Conservation (phyloP, 2,113 vertebrate species). For the Lophochroa leadbeateri region DNA sequence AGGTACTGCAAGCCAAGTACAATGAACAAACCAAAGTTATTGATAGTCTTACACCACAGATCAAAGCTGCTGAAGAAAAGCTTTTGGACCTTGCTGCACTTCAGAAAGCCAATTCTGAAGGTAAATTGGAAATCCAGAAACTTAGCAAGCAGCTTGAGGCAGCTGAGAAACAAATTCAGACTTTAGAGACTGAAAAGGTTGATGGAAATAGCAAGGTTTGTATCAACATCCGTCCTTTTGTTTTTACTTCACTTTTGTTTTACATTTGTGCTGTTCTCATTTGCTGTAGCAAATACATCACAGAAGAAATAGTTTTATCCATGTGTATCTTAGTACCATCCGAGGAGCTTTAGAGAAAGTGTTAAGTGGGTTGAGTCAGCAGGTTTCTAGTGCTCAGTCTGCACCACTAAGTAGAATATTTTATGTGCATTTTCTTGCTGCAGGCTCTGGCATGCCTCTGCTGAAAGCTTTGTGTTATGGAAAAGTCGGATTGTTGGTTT, state of each 20-base stretch:
- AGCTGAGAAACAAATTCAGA: constrained; percentile 78
- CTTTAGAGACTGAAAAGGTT: constrained; percentile 75
- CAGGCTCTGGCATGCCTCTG: background rate
- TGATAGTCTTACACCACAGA: constrained; percentile 75
- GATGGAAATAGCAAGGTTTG: constrained; percentile 86
- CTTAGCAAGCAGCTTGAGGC: constrained; percentile 83
- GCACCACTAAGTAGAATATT: background rate
- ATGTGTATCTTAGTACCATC: background rate
- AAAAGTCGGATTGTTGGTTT: background rate
- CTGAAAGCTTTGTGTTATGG: background rate
- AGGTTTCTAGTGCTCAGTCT: background rate
- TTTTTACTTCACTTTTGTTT: constrained; percentile 49
- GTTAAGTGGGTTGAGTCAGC: background rate
- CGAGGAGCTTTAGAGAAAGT: constrained; percentile 42
- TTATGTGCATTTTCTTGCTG: background rate
- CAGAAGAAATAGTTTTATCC: background rate
- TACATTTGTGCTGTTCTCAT: constrained; percentile 22
- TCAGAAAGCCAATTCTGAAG: constrained; percentile 82
- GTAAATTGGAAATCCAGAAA: constrained; percentile 82
- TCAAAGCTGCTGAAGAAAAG: constrained; percentile 82
- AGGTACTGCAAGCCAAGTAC: constrained; percentile 77
- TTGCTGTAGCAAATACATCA: background rate
- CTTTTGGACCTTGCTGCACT: constrained; percentile 80
- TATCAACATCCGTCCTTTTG: constrained; percentile 64
- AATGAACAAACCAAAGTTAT: constrained; percentile 78